Base-by-base conservation (phyloP, 2,797 vertebrate species). In the Hybognathus amarus region DNA sequence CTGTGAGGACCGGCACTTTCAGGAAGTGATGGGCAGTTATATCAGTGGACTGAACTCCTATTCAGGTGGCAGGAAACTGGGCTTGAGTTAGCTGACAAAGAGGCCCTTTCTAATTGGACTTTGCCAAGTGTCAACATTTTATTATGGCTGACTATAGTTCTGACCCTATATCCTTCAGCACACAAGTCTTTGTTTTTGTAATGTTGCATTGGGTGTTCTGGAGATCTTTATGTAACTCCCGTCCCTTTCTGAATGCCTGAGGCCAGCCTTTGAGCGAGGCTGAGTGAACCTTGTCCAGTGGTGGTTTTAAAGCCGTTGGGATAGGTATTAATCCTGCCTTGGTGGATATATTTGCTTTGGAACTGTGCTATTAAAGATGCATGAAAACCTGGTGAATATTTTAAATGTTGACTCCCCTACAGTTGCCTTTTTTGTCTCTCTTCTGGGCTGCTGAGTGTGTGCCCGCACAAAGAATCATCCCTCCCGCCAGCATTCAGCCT, bases 321-420 rank as follows among this genome's bases (percentile, higher is more conserved):
- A 40, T 64, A 4, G 79, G 45, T 75, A 63, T 81, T 66, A 74
- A 38, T 52, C 56, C 18, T 59, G 52, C 30, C 54, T 45, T 83
- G 42, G 75, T 80, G 33, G 52, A 75, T 27, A 71, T 76, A 79
- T 77, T 81, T 80, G 70, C 80, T 82, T 81, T 79, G 75, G 83
- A 79, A 81, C 71, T 78, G 77, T 42, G 30, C 33, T 56, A 82
- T 90, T 30, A 89, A 90, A 83, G 79, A 89, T 89, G 84, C 64
- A 90, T 86, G 50, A 79, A 63, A 52, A 54, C 71, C 10, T 61
- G 36, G 84, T 90, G 83, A 89, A 88, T 90, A 88, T 88, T 89
- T 90, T 27, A 88, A 79, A 56, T 61, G 36, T 42, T 47, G 79
- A 82, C 84, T 78, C 71, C 30, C 80, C 83, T 85, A 71, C 45